Evolutionary conservation across 2,113 vertebrate genomes (phyloP).

Genomic region (Neotoma lepida): DNA sequence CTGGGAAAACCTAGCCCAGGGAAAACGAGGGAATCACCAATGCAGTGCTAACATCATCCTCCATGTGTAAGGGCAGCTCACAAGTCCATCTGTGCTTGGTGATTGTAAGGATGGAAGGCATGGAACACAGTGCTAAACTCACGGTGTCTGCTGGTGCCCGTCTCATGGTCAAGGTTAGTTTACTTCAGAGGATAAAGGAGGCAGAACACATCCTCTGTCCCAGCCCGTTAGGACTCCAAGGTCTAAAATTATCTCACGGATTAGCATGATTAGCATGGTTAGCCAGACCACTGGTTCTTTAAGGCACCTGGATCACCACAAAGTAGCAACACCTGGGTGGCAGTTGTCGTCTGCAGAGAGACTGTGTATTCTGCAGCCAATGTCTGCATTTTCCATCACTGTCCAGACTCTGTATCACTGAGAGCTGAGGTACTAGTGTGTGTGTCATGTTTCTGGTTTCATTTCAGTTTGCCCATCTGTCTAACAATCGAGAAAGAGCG

Average conservation of each 20-base stretch:
- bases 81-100: neutral
- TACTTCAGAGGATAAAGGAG: neutral
- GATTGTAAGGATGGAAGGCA: neutral
- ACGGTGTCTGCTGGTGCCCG: rapidly evolving
- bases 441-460: neutral
- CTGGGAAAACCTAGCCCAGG: neutral
- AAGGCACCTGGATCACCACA: neutral
- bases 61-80: neutral
- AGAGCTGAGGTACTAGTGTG: neutral
- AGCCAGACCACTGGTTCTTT: neutral
- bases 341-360: neutral
- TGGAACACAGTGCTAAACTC: neutral
- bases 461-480: neutral
- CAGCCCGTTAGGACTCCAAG: neutral
- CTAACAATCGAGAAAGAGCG: neutral
- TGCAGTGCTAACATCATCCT: too few species aligned
- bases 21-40: neutral
- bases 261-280: too few species aligned
- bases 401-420: neutral
- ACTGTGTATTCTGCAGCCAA: neutral
- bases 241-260: constrained; percentile 4
- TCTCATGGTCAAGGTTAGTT: neutral
- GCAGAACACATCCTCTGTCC: neutral
- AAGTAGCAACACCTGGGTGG: neutral
- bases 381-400: neutral